Conservation (phyloP, 2,113 vertebrate genomes). For the Columba janthina region DNA sequence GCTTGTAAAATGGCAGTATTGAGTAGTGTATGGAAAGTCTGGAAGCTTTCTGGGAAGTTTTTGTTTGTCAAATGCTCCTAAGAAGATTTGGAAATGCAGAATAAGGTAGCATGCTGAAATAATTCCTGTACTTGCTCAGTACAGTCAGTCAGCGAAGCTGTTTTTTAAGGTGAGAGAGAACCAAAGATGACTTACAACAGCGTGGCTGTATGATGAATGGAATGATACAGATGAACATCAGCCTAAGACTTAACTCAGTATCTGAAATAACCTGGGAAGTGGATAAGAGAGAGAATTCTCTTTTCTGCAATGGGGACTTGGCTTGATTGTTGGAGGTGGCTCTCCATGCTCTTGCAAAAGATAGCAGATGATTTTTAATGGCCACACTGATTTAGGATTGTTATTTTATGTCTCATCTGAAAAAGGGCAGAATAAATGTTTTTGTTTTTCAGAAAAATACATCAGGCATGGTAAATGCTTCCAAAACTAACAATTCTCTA, state of each 20-base stretch:
- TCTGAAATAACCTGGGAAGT: not conserved
- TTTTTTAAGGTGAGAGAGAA: not conserved
- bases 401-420: constrained; percentile 11
- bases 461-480: not conserved
- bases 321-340: constrained; percentile 10
- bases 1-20: not conserved
- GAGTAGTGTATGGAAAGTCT: not conserved
- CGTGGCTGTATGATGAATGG: rapidly evolving
- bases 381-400: not conserved
- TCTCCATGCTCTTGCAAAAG: not conserved
- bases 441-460: not conserved
- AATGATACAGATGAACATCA: rapidly evolving
- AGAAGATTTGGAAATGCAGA: not conserved
- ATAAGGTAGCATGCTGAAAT: rapidly evolving
- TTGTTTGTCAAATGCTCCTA: not conserved
- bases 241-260: not conserved
- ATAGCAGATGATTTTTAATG: constrained; percentile 18
- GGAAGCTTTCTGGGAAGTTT: not conserved
- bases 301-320: not conserved
- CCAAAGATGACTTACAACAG: not conserved
- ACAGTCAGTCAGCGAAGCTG: not conserved
- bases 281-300: not conserved
- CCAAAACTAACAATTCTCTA: constrained; percentile 24
- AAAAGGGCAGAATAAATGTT: not conserved
- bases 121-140: too few species aligned